Conservation (phyloP, 2,113 vertebrate genomes). For the Toxotes chatareus region DNA sequence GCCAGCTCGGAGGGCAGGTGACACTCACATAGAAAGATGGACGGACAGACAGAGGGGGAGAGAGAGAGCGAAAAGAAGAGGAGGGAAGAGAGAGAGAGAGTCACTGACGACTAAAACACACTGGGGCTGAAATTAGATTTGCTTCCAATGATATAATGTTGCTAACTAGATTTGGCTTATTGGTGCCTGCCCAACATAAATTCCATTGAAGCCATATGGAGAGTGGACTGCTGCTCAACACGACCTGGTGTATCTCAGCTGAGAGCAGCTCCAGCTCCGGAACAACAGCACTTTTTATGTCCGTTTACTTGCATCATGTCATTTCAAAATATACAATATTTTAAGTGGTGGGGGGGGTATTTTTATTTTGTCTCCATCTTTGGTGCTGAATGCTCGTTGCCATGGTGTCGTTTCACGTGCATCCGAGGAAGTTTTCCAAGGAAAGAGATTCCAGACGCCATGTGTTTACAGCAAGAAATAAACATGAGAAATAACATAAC, state of each 20-base stretch:
- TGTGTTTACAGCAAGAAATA: constrained; percentile 14
- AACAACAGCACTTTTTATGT: constrained; percentile 51
- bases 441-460: constrained; percentile 8
- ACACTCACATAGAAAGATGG: constrained; percentile 75
- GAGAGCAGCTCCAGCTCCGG: constrained; percentile 15
- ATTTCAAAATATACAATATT: constrained; percentile 17
- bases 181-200: constrained; percentile 85
- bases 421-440: constrained; percentile 3
- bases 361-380: constrained; percentile 34
- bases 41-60: constrained; percentile 53
- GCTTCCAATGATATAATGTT: constrained; percentile 80
- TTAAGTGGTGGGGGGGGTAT: background rate
- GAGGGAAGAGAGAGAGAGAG: constrained; percentile 23
- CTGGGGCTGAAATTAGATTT: constrained; percentile 83
- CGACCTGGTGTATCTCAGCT: constrained; percentile 47
- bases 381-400: background rate
- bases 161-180: constrained; percentile 84
- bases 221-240: constrained; percentile 56
- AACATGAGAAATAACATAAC: background rate
- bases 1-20: constrained; percentile 80
- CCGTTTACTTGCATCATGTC: constrained; percentile 15
- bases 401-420: background rate
- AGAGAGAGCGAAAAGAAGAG: constrained; percentile 36
- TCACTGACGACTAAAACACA: constrained; percentile 76
- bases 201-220: constrained; percentile 83